Conservation (phyloP, 2,797 vertebrate genomes). For the Natrix natrix region DNA sequence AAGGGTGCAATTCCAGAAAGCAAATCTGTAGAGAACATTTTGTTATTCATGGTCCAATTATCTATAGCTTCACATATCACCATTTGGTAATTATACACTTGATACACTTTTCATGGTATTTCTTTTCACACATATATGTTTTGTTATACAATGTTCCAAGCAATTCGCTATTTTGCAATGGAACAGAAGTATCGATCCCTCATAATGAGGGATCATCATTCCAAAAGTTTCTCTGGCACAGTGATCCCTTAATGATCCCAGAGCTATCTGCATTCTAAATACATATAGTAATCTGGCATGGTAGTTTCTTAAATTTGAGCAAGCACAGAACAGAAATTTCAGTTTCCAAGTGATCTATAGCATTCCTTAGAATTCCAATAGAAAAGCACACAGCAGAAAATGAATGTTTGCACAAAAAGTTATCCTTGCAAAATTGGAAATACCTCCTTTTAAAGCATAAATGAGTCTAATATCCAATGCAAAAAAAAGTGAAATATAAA, state of each 20-base stretch:
- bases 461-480: not conserved
- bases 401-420: not conserved
- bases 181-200: not conserved
- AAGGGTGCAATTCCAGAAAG: constrained; percentile 27
- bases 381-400: not conserved
- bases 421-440: not conserved
- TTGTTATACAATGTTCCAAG: constrained; percentile 11
- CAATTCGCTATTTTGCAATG: not conserved
- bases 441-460: not conserved
- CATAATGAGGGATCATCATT: not conserved
- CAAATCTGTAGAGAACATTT: not conserved
- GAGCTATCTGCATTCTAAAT: not conserved
- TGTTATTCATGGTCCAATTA: not conserved
- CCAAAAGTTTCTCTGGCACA: not conserved
- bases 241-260: not conserved
- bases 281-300: not conserved
- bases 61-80: not conserved
- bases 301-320: not conserved
- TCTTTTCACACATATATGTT: constrained; percentile 5
- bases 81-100: not conserved
- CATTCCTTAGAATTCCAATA: not conserved
- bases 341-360: not conserved
- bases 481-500: not conserved
- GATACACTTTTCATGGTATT: not conserved
- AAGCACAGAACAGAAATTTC: not conserved